Evolutionary conservation across 1,140 invertebrate species (phyloP).

Genomic region (Mercenaria mercenaria): DNA sequence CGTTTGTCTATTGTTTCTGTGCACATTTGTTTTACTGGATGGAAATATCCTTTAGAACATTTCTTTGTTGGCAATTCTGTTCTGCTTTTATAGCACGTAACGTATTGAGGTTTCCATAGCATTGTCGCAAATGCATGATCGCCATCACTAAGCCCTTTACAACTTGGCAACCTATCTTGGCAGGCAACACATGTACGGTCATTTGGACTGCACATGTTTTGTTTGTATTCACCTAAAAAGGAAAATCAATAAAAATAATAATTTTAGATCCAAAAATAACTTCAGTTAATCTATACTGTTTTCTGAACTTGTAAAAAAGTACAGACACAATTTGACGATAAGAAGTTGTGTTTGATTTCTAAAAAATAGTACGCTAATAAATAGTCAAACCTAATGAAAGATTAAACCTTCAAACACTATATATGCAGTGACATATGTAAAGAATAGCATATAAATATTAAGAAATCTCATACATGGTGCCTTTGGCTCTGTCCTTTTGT

Average conservation of each 20-base stretch:
- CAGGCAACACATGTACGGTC: conserved; percentile 71
- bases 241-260: neutral
- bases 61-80: conserved; percentile 56
- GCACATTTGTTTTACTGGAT: conserved; percentile 56
- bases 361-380: too few species aligned
- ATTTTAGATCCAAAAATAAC: too few species aligned
- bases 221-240: conserved; percentile 16
- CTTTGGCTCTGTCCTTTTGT: conserved; percentile 68
- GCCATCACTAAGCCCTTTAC: conserved; percentile 74
- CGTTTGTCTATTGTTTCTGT: conserved; percentile 39
- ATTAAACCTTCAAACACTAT: too few species aligned
- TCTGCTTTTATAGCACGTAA: conserved; percentile 73
- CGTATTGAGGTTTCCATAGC: conserved; percentile 72
- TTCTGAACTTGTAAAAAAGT: too few species aligned
- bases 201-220: conserved; percentile 63
- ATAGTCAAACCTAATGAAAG: too few species aligned
- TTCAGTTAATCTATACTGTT: too few species aligned
- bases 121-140: conserved; percentile 71
- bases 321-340: too few species aligned
- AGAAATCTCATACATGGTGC: conserved; percentile 72
- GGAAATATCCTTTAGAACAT: conserved; percentile 57
- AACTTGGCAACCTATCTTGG: conserved; percentile 71
- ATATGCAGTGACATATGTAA: too few species aligned
- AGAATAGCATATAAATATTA: too few species aligned
- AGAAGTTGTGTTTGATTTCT: too few species aligned